These are phyloP conservation scores for Glareola pratincola DNA, from an alignment of 2,113 vertebrate genomes.

Conservation along the genomic window DNA sequence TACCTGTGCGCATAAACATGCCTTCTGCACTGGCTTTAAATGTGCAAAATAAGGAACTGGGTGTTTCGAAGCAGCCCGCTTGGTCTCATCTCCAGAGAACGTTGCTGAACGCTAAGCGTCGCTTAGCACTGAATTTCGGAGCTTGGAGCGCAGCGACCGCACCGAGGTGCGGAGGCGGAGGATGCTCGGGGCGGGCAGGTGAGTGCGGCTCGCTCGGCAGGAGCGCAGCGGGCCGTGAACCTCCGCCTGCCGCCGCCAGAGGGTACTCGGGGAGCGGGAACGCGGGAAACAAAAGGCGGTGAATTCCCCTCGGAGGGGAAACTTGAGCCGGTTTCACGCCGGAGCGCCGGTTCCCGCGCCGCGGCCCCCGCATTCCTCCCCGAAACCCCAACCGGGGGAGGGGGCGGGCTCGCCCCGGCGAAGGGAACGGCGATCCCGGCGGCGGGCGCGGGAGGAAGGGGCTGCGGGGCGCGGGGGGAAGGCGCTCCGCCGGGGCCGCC, in stretches of 20 bases:
- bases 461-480: background rate
- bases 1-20: rapidly evolving
- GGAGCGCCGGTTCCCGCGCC: background rate
- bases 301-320: background rate
- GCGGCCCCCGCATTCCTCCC: background rate
- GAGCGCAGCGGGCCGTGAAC: background rate
- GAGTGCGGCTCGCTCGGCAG: background rate
- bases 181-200: background rate
- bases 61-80: background rate
- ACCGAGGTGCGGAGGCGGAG: rapidly evolving
- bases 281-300: slow-evolving; percentile 7
- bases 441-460: background rate
- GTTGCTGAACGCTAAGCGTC: rapidly evolving
- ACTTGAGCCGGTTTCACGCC: background rate
- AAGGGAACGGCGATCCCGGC: background rate
- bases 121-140: rapidly evolving
- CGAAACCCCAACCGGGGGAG: no score
- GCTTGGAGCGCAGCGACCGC: rapidly evolving
- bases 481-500: background rate
- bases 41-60: background rate
- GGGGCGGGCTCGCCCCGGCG: background rate
- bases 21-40: background rate
- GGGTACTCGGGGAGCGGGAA: slow-evolving; percentile 51
- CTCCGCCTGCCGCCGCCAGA: slow-evolving; percentile 35
- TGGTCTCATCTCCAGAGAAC: rapidly evolving